A percentile compares a stretch with the other conserved stretches of the same genome.
Conservation (phyloP, 2,888 invertebrate genomes). For the Pantelozetes paolii region DNA sequence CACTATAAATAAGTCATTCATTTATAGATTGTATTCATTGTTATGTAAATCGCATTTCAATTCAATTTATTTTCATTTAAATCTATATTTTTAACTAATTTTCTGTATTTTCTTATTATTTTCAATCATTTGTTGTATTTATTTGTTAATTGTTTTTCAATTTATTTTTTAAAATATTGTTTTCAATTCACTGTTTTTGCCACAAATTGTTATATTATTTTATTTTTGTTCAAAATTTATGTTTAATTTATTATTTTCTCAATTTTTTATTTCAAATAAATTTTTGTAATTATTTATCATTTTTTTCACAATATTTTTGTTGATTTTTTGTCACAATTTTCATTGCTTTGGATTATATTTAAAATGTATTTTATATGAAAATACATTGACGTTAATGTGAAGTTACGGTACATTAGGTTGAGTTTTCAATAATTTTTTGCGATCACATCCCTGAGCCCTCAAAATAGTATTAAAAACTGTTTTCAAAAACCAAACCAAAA, state of each 20-base stretch:
- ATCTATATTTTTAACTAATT: not conserved
- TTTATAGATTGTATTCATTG: slow-evolving; percentile 9
- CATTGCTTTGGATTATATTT: not conserved
- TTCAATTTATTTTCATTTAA: slow-evolving; percentile 3
- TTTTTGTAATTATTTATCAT: not conserved
- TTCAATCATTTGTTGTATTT: not conserved
- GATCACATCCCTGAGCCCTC: not conserved
- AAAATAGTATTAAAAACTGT: not conserved
- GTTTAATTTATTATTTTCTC: not conserved
- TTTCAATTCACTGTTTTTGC: not conserved
- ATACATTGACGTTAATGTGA: slow-evolving; percentile 10
- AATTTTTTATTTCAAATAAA: not conserved
- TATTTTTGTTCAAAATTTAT: not conserved
- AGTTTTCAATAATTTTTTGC: not conserved
- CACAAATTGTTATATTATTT: slow-evolving; percentile 8
- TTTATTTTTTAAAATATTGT: not conserved
- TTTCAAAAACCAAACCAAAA: not conserved
- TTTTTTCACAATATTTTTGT: not conserved
- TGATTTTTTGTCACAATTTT: not conserved
- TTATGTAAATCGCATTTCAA: not conserved
- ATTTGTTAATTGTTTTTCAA: not conserved
- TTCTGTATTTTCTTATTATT: not conserved
- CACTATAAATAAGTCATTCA: slow-evolving; percentile 10
- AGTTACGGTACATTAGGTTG: slow-evolving; percentile 2
- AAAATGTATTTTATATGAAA: not conserved